Evolutionary conservation across 2,797 vertebrate genomes (phyloP).

Genomic region (Carapus acus): DNA sequence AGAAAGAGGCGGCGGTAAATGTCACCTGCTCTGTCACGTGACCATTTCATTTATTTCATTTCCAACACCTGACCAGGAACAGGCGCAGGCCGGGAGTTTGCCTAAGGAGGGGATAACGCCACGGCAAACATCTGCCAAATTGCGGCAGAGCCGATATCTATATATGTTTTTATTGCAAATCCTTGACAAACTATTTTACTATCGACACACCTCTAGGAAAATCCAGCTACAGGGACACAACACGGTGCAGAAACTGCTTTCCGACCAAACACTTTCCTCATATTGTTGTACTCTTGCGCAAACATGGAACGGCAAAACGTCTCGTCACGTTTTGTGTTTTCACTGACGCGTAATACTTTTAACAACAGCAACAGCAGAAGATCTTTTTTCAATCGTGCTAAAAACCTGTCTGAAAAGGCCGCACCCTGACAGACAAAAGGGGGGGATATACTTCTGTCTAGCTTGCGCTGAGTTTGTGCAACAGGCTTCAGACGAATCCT

Average conservation of each 20-base stretch:
- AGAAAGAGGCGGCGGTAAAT: constrained; percentile 11
- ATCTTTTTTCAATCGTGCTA: constrained; percentile 26
- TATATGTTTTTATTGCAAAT: too few relatives aligned
- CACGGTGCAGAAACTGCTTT: too few relatives aligned
- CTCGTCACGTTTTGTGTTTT: constrained; percentile 6
- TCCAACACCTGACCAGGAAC: constrained; percentile 37
- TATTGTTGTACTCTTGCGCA: too few relatives aligned
- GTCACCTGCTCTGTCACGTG: constrained; percentile 26
- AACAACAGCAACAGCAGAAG: constrained; percentile 12
- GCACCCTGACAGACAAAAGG: constrained; percentile 53
- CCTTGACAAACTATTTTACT: too few relatives aligned
- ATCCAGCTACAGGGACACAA: too few relatives aligned
- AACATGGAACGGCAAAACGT: constrained; percentile 4
- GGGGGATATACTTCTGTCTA: constrained; percentile 10
- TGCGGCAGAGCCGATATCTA: neutral
- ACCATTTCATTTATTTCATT: constrained; percentile 24
- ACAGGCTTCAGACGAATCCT: too few relatives aligned
- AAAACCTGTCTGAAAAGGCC: constrained; percentile 59
- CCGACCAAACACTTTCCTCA: too few relatives aligned
- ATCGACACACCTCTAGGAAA: too few relatives aligned
- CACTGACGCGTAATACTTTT: constrained; percentile 16
- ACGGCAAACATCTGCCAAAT: constrained; percentile 13
- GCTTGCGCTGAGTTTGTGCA: constrained; percentile 14
- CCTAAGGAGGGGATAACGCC: constrained; percentile 49
- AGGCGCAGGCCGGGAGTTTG: constrained; percentile 41